Evolutionary conservation across 2,113 vertebrate species (phyloP), one percentile per base, ranked within the genome.

Genomic region (Irena cyanogastra): DNA sequence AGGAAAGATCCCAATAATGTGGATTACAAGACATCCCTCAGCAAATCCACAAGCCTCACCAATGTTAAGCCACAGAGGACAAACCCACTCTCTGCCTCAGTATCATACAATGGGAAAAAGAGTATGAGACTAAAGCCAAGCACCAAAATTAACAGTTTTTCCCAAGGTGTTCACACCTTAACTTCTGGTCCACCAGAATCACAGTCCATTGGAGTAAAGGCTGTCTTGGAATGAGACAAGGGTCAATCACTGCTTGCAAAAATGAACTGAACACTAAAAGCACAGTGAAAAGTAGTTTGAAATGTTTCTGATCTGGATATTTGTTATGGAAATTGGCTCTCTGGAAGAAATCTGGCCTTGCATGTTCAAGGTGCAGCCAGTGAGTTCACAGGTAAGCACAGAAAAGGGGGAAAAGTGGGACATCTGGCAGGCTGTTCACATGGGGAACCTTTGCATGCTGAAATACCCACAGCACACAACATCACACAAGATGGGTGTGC

Each of bases 261-360:
- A 76, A 69, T 2, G 6, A 86, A 57, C 16, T 4, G 11, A 65
- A 72, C 21, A 28, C 24, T n/a, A 28, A 64, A 45, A 89, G 31
- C 11, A 37, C 10, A 17, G 37, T 2, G 15, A 27, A 44, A 60
- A 79, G 15, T 13, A 35, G 21, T 11, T 49, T n/a, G 33, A 80
- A 76, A 42, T 5, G 18, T 57, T 82, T 31, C 20, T 6, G 28
- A 21, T 30, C 52, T 4, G 1, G 20, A 69, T 76, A 84, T 54
- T 68, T 72, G 14, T 61, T 37, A n/a, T 0, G 2, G 26, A 9
- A 24, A 37, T 7, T 2, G 4, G 16, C 15, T 66, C 39, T 24
- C 44, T 68, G 37, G n/a, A 52, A 87, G 52, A 59, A 50, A 41
- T 9, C 21, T 31, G 26, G 22, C 37, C 27, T 42, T 37, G 22